Percentiles rank a stretch among this genome's conserved stretches.
These are phyloP conservation scores for Mus spretus DNA, from an alignment of 2,797 vertebrate genomes.

Conservation along the genomic window DNA sequence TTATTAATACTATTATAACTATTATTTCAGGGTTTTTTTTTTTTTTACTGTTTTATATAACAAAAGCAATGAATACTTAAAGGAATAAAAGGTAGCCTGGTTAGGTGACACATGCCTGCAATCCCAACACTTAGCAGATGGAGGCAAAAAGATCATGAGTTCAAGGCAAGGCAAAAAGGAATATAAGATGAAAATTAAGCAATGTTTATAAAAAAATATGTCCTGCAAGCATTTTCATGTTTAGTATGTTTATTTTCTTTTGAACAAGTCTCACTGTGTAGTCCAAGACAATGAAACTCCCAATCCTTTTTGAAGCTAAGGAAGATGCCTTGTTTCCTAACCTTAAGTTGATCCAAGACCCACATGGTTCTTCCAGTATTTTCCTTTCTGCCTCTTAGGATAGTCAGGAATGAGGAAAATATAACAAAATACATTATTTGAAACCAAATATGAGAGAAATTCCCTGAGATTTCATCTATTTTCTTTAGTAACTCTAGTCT, in stretches of 20 bases:
- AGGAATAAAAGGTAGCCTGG: background rate
- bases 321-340: background rate
- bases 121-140: background rate
- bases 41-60: background rate
- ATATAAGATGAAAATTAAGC: background rate
- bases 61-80: background rate
- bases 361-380: background rate
- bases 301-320: background rate
- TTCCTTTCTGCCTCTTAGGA: slow-evolving; percentile 12
- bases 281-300: background rate
- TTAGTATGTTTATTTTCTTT: background rate
- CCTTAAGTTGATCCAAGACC: background rate
- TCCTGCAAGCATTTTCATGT: accelerated
- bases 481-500: slow-evolving; percentile 45
- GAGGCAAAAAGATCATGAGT: background rate
- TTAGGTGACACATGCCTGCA: background rate
- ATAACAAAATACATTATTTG: slow-evolving; percentile 29
- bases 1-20: background rate
- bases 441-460: slow-evolving; percentile 6
- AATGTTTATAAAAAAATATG: background rate
- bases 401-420: background rate
- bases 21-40: background rate
- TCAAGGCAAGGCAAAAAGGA: background rate
- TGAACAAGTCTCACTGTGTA: background rate
- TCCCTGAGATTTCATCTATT: slow-evolving; percentile 49